These are phyloP conservation scores for Rambutsinella grinnellia DNA, from an alignment of 2,888 invertebrate species.

Conservation along the genomic window DNA sequence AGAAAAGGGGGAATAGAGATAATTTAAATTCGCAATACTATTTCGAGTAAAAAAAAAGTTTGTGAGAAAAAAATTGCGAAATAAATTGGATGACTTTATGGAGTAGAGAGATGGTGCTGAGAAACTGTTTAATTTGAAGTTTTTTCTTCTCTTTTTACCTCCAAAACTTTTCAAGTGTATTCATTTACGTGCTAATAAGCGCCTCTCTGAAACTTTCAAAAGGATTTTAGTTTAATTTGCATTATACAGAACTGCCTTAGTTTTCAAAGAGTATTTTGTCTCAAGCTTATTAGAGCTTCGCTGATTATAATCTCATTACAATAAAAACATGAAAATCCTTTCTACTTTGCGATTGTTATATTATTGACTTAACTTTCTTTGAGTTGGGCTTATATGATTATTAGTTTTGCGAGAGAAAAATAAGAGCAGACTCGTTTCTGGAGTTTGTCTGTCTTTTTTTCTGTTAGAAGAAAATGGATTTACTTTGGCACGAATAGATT, in stretches of 20 bases:
- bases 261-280: not conserved
- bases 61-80: not conserved
- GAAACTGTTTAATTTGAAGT: not conserved
- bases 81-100: not conserved
- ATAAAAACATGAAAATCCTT: conserved; percentile 12
- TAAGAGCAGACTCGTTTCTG: no score
- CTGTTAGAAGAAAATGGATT: no score
- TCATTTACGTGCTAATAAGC: not conserved
- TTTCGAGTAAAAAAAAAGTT: not conserved
- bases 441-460: no score
- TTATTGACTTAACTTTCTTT: no score
- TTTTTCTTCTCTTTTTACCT: not conserved
- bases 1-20: not conserved
- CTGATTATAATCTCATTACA: conserved; percentile 11
- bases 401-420: no score
- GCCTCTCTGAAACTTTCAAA: not conserved
- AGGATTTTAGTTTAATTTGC: not conserved
- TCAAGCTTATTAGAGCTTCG: not conserved
- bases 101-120: no score
- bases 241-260: not conserved
- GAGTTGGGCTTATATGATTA: no score
- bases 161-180: not conserved
- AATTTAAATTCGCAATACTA: not conserved
- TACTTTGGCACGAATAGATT: no score
- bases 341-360: no score